Percentiles rank a stretch among this genome's conserved stretches.
Evolutionary conservation across 1,140 invertebrate species (phyloP).

Genomic region (Drusus annulatus): DNA sequence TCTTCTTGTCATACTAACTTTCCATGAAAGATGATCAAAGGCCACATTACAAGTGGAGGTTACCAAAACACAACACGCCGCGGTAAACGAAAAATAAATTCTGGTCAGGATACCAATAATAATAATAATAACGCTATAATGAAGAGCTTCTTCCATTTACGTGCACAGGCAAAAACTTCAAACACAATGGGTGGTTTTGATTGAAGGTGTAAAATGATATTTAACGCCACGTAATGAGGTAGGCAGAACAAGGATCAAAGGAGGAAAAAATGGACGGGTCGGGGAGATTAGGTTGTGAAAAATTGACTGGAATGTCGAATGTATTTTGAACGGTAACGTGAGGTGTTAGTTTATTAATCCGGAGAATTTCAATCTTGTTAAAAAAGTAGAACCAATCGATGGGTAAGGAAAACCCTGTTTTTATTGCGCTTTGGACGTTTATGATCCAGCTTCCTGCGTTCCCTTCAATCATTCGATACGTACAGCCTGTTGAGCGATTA

Average conservation of each 20-base stretch:
- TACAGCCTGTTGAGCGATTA: too few relatives aligned
- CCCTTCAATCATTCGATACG: too few relatives aligned
- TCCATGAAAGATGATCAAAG: not conserved
- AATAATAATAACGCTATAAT: constrained; percentile 5
- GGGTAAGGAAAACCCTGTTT: not conserved
- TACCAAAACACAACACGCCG: constrained; percentile 10
- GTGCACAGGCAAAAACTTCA: constrained; percentile 40
- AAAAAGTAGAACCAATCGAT: constrained; percentile 27
- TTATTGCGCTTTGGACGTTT: not conserved
- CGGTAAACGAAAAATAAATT: not conserved
- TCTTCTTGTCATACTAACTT: too few relatives aligned
- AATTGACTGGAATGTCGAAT: constrained; percentile 57
- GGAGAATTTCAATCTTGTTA: constrained; percentile 45
- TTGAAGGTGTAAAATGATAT: constrained; percentile 59
- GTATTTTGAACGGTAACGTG: constrained; percentile 47
- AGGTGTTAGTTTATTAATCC: constrained; percentile 55
- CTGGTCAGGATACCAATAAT: not conserved
- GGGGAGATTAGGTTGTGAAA: constrained; percentile 51
- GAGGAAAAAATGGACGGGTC: constrained; percentile 12
- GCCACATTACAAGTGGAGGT: constrained; percentile 1
- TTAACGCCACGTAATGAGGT: constrained; percentile 56
- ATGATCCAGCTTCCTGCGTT: too few relatives aligned
- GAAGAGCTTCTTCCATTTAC: constrained; percentile 43
- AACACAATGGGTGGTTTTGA: constrained; percentile 56
- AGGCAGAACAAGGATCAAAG: constrained; percentile 55